Base-by-base conservation (phyloP, 2,113 vertebrate species). In the Microcebus griseorufus region DNA sequence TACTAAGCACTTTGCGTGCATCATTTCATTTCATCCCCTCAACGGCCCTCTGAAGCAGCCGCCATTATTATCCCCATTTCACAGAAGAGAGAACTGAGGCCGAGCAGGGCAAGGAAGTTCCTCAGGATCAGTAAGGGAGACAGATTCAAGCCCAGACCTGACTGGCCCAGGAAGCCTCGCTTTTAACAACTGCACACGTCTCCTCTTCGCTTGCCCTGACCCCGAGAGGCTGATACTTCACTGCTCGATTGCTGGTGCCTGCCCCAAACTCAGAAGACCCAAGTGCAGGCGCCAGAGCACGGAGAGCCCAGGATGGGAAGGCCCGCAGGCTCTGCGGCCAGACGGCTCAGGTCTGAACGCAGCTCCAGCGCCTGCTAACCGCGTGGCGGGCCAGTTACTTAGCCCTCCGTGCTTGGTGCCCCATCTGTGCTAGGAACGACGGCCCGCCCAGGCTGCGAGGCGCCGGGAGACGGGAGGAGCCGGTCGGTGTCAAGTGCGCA, bases 351-450 rank as follows among this genome's bases (percentile, higher is more conserved):
- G 37, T 23, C 32, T 13, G 27, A 69, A 72, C 23, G 25, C 34
- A 53, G 55, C 48, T 37, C 64, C 39, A 22, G 2, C 0, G 4
- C 5, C 79, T 32, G 42, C 25, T 20, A 45, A 25, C 3, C 0
- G 1, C 6, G 22, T 32, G 32, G 20, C 3, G 27, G 29, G 58
- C 29, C 27, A 48, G 83, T 5, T n/a, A 39, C 58, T 73, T 27
- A 12, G 55, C 42, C 27, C 39, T n/a, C 9, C 42, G 14, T 11
- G 20, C 53, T 48, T 62, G n/a, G 75, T 12, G 48, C 75, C 62
- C 39, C 9, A 0, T 58, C 5, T 3, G 6, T 11, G n/a, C 6
- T 3, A 79, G 22, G 9, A 51, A 42, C 5, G 67, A 51, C 9
- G 39, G 75, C 32, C 22, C 22, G 6, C 37, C n/a, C 10, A 7